Conservation (phyloP, 2,113 vertebrate genomes). For the Entomyzon cyanotis region DNA sequence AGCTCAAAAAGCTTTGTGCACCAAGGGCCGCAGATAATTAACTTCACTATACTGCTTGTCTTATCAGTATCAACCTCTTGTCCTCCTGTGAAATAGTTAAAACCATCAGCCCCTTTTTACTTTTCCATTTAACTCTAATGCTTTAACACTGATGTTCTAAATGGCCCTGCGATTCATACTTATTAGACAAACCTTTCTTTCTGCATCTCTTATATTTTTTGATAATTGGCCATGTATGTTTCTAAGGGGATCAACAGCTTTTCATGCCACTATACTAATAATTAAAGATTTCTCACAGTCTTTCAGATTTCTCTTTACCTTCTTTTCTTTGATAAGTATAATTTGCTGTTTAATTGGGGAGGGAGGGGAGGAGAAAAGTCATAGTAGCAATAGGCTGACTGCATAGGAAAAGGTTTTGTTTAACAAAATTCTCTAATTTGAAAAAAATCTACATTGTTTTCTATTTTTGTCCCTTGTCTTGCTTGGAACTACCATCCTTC, state of each 20-base stretch:
- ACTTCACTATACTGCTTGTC: constrained; percentile 74
- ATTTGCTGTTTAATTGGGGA: constrained; percentile 66
- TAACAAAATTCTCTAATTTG: constrained; percentile 17
- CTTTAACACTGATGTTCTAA: constrained; percentile 79
- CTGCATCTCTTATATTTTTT: constrained; percentile 69
- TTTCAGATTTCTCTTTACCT: constrained; percentile 62
- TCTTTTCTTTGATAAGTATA: constrained; percentile 68
- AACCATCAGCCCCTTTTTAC: constrained; percentile 79
- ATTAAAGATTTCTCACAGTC: constrained; percentile 66
- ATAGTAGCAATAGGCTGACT: not conserved
- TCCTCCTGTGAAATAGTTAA: constrained; percentile 84
- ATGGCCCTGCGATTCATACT: constrained; percentile 73
- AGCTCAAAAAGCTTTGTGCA: constrained; percentile 75
- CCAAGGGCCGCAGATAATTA: constrained; percentile 71
- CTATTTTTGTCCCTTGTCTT: not conserved
- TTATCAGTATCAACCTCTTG: constrained; percentile 82
- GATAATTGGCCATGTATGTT: constrained; percentile 73
- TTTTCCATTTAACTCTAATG: constrained; percentile 78
- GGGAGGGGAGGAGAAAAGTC: not conserved
- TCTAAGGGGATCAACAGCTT: constrained; percentile 73
- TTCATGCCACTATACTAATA: constrained; percentile 66
- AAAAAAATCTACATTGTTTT: not conserved
- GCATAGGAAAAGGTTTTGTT: constrained; percentile 4
- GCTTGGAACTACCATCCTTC: not conserved
- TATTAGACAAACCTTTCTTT: constrained; percentile 72